Percentiles rank a stretch among this genome's conserved stretches.
These are phyloP conservation scores for Megalurothrips usitatus DNA, from an alignment of 2,888 invertebrate genomes.

Conservation along the genomic window DNA sequence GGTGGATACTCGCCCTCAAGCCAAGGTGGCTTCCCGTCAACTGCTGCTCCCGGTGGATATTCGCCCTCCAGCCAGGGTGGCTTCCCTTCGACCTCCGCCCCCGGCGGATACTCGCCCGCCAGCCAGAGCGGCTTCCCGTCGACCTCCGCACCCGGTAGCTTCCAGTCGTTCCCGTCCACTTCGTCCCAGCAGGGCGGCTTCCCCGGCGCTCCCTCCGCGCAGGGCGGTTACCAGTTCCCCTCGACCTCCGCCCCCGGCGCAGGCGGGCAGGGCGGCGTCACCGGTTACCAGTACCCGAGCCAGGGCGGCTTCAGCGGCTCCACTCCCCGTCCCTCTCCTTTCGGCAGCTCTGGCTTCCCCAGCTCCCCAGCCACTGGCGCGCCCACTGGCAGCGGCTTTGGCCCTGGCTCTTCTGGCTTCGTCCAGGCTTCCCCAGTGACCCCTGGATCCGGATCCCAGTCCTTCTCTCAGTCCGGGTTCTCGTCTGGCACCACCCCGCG, in stretches of 20 bases:
- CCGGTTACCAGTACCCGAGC: slow-evolving; percentile 3
- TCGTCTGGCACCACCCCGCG: slow-evolving; percentile 1
- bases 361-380: slow-evolving; percentile 39
- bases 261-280: background rate
- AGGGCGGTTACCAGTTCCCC: slow-evolving; percentile 13
- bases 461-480: background rate
- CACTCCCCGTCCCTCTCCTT: background rate
- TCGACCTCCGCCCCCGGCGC: background rate
- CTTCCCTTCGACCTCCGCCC: slow-evolving; percentile 30
- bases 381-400: slow-evolving; percentile 34
- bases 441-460: background rate
- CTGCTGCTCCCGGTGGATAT: background rate
- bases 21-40: slow-evolving; percentile 33
- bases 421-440: slow-evolving; percentile 32
- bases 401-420: background rate
- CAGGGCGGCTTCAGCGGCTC: background rate
- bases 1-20: slow-evolving; percentile 24
- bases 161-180: background rate
- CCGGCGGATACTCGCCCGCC: slow-evolving; percentile 35
- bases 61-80: background rate
- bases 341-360: slow-evolving; percentile 38
- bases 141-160: background rate
- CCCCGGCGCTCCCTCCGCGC: background rate
- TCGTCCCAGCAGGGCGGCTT: background rate
- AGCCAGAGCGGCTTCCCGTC: background rate